Percentiles rank a stretch among this genome's conserved stretches.
These are phyloP conservation scores for Vandiemenella viatica DNA, from an alignment of 2,888 invertebrate genomes.

Conservation along the genomic window DNA sequence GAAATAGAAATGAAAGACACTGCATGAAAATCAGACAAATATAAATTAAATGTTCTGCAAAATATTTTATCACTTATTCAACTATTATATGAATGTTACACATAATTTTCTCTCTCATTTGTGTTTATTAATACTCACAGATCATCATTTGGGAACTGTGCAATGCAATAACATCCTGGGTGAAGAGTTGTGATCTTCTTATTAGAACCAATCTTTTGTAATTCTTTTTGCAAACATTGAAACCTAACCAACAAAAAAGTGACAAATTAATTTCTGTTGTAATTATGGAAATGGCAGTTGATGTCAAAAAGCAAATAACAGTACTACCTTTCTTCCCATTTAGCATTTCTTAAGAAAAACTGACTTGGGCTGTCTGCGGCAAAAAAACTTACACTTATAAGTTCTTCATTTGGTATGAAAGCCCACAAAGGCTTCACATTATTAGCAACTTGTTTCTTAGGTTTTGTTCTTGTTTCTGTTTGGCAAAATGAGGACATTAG, in stretches of 20 bases:
- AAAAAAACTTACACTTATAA: background rate
- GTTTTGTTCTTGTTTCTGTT: too few species aligned
- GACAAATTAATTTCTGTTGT: too few species aligned
- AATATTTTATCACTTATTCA: too few species aligned
- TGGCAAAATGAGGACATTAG: too few species aligned
- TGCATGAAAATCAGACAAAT: too few species aligned
- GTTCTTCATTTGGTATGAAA: background rate
- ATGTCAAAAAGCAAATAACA: too few species aligned
- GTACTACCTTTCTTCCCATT: background rate
- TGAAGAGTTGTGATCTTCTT: too few species aligned
- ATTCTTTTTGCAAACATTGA: background rate
- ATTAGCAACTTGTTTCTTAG: too few species aligned
- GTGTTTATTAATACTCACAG: background rate
- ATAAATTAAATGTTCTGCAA: too few species aligned
- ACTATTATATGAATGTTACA: too few species aligned
- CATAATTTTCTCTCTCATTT: background rate
- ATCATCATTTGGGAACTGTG: background rate
- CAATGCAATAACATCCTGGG: background rate
- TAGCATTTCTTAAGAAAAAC: background rate
- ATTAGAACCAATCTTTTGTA: background rate
- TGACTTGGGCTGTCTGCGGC: background rate
- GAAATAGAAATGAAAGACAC: too few species aligned
- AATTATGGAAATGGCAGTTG: too few species aligned
- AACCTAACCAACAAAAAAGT: background rate
- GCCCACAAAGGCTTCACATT: background rate